phyloP scores from a whole-genome alignment of 2,113 vertebrate genomes.

The Atractosteus spatula region DNA sequence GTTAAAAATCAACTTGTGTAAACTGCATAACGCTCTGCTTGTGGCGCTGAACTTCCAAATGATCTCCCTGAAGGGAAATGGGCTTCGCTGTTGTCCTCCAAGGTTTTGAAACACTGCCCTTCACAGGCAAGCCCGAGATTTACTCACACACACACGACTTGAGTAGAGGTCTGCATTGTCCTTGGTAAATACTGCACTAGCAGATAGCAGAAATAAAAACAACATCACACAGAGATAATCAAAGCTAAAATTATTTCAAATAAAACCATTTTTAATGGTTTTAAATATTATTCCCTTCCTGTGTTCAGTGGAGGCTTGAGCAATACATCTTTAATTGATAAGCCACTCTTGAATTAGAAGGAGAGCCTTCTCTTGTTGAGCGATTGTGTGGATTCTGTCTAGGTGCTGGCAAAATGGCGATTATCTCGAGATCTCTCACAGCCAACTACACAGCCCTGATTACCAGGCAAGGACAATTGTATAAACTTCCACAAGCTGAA shows the following conservation, averaged over 20 bases:
- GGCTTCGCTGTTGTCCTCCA: not conserved
- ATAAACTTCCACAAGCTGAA: not conserved
- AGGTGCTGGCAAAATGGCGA: not conserved
- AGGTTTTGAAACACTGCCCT: too few relatives aligned
- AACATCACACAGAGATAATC: too few relatives aligned
- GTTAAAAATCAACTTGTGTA: slow-evolving; percentile 35
- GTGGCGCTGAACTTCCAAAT: slow-evolving; percentile 28
- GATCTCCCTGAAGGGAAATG: not conserved
- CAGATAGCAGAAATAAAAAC: too few relatives aligned
- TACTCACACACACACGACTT: too few relatives aligned
- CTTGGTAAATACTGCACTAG: too few relatives aligned
- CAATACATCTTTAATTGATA: not conserved
- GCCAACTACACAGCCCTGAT: not conserved
- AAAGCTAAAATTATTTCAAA: too few relatives aligned
- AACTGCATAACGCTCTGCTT: slow-evolving; percentile 37
- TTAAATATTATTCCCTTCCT: not conserved
- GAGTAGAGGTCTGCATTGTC: too few relatives aligned
- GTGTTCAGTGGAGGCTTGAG: not conserved
- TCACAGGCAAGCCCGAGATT: too few relatives aligned
- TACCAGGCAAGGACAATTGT: not conserved
- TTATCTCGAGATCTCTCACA: not conserved
- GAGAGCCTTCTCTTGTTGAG: not conserved
- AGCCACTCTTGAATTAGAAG: not conserved
- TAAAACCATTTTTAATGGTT: not conserved
- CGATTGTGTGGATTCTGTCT: not conserved